phyloP scores from a whole-genome alignment of 2,113 vertebrate species.

The Proterorhinus semilunaris region DNA sequence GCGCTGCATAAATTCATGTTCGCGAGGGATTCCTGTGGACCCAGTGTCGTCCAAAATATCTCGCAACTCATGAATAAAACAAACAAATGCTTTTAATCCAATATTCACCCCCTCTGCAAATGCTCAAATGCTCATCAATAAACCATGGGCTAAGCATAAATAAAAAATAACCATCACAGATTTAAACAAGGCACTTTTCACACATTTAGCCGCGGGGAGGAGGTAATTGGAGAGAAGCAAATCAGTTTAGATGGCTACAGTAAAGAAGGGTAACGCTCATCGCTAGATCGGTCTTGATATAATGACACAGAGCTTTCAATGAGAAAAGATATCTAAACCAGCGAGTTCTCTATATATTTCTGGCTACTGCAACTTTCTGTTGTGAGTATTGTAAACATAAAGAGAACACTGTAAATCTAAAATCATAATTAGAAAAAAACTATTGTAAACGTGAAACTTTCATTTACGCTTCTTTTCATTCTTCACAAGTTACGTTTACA shows the following conservation, averaged over 20 bases:
- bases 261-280: not conserved
- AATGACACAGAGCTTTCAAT: too few species aligned
- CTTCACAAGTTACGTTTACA: too few species aligned
- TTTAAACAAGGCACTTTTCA: slow-evolving; percentile 40
- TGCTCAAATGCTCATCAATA: slow-evolving; percentile 52
- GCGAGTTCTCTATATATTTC: too few species aligned
- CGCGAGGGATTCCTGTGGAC: slow-evolving; percentile 10
- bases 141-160: slow-evolving; percentile 52
- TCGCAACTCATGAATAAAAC: slow-evolving; percentile 65
- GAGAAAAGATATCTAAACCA: too few species aligned
- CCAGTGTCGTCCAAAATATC: slow-evolving; percentile 42
- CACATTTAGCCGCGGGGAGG: slow-evolving; percentile 17
- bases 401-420: too few species aligned
- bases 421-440: too few species aligned
- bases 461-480: too few species aligned
- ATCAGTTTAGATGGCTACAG: slow-evolving; percentile 11
- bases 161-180: slow-evolving; percentile 49
- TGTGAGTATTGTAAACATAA: too few species aligned
- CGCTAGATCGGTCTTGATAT: not conserved
- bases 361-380: too few species aligned
- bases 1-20: slow-evolving; percentile 9
- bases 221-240: slow-evolving; percentile 29
- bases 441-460: too few species aligned
- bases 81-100: slow-evolving; percentile 67
- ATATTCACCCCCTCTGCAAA: slow-evolving; percentile 63